phyloP scores from a whole-genome alignment of 2,797 vertebrate genomes.

The Antennarius maculatus region DNA sequence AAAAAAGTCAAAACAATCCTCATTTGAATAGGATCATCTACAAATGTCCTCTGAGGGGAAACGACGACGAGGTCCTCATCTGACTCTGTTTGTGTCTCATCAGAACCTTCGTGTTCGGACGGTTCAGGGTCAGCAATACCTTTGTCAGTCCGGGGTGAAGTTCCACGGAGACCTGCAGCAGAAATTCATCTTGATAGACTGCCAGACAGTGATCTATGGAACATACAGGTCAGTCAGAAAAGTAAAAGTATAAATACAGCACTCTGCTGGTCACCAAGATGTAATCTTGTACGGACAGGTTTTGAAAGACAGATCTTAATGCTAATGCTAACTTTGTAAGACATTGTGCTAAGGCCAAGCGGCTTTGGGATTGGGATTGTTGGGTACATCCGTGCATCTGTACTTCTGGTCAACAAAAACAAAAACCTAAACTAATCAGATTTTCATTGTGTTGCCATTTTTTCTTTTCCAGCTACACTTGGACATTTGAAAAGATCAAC shows the following conservation, averaged over 20 bases:
- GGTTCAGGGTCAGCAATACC: constrained; percentile 89
- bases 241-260: too few relatives aligned
- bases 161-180: constrained; percentile 91
- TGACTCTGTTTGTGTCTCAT: constrained; percentile 15
- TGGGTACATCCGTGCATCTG: too few relatives aligned
- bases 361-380: too few relatives aligned
- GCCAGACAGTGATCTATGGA: constrained; percentile 89
- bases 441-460: not conserved
- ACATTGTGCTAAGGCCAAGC: too few relatives aligned
- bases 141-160: constrained; percentile 88
- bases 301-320: not conserved
- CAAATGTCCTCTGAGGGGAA: too few relatives aligned
- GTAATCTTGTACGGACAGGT: too few relatives aligned
- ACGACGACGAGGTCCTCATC: not conserved
- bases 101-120: constrained; percentile 92
- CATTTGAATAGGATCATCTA: too few relatives aligned
- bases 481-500: constrained; percentile 94
- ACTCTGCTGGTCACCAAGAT: too few relatives aligned
- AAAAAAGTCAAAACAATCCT: too few relatives aligned
- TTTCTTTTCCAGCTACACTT: constrained; percentile 86
- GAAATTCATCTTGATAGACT: constrained; percentile 91
- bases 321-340: too few relatives aligned
- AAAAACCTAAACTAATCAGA: too few relatives aligned
- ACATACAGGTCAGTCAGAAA: constrained; percentile 88
- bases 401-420: too few relatives aligned